Conservation (phyloP, 2,888 invertebrate species). For the Conomelus anceps region DNA sequence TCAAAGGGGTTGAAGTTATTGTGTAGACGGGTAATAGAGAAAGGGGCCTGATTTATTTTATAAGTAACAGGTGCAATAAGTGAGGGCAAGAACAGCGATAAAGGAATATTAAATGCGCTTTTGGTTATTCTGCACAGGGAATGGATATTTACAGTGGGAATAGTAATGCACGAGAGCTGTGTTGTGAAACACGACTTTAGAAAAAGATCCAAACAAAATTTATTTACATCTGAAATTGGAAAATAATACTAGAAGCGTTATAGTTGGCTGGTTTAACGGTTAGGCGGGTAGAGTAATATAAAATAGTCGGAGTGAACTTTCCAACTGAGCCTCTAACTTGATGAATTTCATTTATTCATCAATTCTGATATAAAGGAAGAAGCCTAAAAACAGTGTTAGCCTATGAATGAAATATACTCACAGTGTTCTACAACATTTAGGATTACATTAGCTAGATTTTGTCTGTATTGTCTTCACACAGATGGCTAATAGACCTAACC, state of each 20-base stretch:
- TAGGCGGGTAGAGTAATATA: not conserved
- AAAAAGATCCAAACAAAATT: not conserved
- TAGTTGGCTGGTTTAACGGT: not conserved
- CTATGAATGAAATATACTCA: too few species aligned
- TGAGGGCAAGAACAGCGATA: not conserved
- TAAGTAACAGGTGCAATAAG: not conserved
- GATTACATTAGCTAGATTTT: too few species aligned
- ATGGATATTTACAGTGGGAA: not conserved
- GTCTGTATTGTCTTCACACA: too few species aligned
- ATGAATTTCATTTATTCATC: too few species aligned
- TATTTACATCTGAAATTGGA: not conserved
- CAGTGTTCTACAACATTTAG: too few species aligned
- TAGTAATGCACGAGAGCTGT: not conserved
- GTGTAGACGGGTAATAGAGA: not conserved
- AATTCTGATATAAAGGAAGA: too few species aligned
- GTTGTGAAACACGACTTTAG: not conserved
- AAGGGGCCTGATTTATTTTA: not conserved
- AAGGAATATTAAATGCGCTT: not conserved
- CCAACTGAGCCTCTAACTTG: not conserved
- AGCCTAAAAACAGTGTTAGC: too few species aligned
- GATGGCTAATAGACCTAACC: too few species aligned
- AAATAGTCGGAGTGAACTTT: not conserved
- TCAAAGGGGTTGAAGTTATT: not conserved
- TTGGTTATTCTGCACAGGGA: not conserved
- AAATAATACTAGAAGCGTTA: not conserved